phyloP scores from a whole-genome alignment of 1,140 invertebrate genomes.

The Limonius californicus region DNA sequence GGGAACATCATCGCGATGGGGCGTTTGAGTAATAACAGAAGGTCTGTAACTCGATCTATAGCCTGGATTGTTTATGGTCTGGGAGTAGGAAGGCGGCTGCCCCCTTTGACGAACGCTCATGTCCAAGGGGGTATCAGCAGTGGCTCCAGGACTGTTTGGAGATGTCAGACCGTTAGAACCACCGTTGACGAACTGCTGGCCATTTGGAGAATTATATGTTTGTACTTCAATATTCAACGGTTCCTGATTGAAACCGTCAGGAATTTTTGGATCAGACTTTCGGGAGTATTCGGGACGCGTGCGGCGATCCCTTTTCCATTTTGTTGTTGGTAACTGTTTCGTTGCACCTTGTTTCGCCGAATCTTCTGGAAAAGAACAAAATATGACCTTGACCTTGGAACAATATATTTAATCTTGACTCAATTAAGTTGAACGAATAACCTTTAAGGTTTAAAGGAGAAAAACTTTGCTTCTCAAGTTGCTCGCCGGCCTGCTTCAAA shows the following conservation, averaged over 20 bases:
- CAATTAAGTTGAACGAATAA: no score
- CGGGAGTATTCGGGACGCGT: slow-evolving; percentile 45
- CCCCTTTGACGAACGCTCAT: slow-evolving; percentile 53
- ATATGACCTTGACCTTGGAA: no score
- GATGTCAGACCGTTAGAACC: background rate
- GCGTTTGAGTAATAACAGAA: slow-evolving; percentile 33
- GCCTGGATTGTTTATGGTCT: slow-evolving; percentile 51
- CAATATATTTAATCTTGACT: no score
- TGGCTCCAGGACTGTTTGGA: background rate
- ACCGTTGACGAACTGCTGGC: slow-evolving; percentile 35
- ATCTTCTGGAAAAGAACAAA: slow-evolving; percentile 37
- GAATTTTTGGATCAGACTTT: slow-evolving; percentile 43
- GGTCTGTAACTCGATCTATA: slow-evolving; percentile 48
- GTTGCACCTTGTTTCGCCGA: slow-evolving; percentile 43
- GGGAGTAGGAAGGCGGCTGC: slow-evolving; percentile 53
- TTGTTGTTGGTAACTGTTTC: slow-evolving; percentile 59
- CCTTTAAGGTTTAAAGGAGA: no score
- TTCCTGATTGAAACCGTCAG: slow-evolving; percentile 33
- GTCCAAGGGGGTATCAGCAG: slow-evolving; percentile 51
- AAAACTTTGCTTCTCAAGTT: no score
- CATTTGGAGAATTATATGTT: slow-evolving; percentile 46
- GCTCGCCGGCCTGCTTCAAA: no score
- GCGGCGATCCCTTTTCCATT: slow-evolving; percentile 61
- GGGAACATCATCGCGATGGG: slow-evolving; percentile 39
- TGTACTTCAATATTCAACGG: slow-evolving; percentile 43